phyloP scores from a whole-genome alignment of 2,888 invertebrate species.

The Synanthedon tipuliformis region DNA sequence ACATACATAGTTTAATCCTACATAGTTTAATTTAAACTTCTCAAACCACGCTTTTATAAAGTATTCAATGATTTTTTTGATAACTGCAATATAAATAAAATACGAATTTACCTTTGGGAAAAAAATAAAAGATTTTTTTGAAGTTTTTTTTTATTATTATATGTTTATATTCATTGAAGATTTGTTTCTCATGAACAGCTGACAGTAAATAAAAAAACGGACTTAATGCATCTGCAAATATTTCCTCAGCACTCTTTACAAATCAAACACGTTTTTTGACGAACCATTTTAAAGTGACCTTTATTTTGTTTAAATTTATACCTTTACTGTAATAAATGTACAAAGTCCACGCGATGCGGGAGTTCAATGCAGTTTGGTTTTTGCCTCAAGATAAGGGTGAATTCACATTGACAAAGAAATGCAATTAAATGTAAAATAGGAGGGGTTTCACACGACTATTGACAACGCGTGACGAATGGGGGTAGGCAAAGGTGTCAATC shows the following conservation, averaged over 20 bases:
- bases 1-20: too few species aligned
- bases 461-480: conserved; percentile 60
- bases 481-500: conserved; percentile 8
- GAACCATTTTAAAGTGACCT: neutral
- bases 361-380: conserved; percentile 18
- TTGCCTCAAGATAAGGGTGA: conserved; percentile 45
- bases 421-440: conserved; percentile 71
- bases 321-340: neutral
- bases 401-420: conserved; percentile 68
- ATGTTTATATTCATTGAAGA: too few species aligned
- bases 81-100: too few species aligned
- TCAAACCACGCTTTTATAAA: too few species aligned
- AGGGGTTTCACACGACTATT: conserved; percentile 62
- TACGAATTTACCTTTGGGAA: too few species aligned
- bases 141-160: too few species aligned
- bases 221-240: conserved; percentile 55
- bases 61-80: too few species aligned
- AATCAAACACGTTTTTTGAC: conserved; percentile 46
- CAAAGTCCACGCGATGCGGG: conserved; percentile 6
- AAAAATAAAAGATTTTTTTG: too few species aligned
- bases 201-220: conserved; percentile 3
- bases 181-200: too few species aligned
- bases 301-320: neutral
- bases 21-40: too few species aligned
- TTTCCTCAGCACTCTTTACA: conserved; percentile 48